phyloP scores from a whole-genome alignment of 2,797 vertebrate species.

The Molossus molossus region DNA sequence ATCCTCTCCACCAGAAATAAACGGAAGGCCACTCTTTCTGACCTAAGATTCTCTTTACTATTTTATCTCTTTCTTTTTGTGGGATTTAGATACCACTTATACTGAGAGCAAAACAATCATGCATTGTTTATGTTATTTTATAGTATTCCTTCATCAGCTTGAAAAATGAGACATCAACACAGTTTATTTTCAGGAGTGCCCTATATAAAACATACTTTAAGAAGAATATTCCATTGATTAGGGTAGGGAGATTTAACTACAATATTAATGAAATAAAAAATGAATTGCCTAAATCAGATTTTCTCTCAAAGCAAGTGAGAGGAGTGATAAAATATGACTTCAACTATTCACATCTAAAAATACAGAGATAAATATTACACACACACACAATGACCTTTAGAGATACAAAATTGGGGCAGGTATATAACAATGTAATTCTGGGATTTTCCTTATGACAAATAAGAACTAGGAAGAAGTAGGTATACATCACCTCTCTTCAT shows the following conservation, averaged over 20 bases:
- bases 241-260: slow-evolving; percentile 40
- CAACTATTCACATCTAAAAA: slow-evolving; percentile 32
- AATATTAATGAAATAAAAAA: slow-evolving; percentile 65
- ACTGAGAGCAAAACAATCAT: slow-evolving; percentile 55
- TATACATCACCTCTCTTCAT: neutral
- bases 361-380: neutral
- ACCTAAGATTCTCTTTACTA: neutral
- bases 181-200: slow-evolving; percentile 60
- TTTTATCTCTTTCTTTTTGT: slow-evolving; percentile 54
- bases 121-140: slow-evolving; percentile 59
- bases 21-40: neutral
- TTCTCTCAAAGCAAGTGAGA: slow-evolving; percentile 63
- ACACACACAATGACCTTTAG: neutral
- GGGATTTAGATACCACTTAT: slow-evolving; percentile 33
- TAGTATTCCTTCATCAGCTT: slow-evolving; percentile 29
- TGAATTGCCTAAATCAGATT: slow-evolving; percentile 24
- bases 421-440: neutral
- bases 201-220: slow-evolving; percentile 51
- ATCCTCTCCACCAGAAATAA: neutral
- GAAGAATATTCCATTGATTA: slow-evolving; percentile 46
- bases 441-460: slow-evolving; percentile 1
- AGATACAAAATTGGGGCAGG: neutral
- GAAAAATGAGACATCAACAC: slow-evolving; percentile 52
- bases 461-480: neutral
- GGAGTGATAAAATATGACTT: slow-evolving; percentile 42